These are phyloP conservation scores for Pissodes strobi DNA, from an alignment of 1,140 invertebrate genomes.

Conservation along the genomic window DNA sequence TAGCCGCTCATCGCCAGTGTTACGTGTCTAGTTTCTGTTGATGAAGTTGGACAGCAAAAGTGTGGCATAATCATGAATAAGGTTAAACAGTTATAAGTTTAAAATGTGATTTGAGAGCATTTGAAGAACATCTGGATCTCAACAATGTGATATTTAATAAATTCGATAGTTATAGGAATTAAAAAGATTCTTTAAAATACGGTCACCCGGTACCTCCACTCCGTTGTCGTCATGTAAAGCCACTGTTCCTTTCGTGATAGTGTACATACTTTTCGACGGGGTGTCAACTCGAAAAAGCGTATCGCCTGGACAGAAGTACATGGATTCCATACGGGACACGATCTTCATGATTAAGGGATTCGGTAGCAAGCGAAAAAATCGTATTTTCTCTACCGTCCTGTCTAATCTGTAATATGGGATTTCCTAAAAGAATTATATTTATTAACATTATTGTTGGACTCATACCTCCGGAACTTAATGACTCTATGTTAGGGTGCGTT, in stretches of 20 bases:
- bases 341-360: background rate
- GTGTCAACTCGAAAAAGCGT: background rate
- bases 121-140: no score
- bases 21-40: no score
- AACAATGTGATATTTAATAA: background rate
- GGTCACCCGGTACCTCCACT: slow-evolving; percentile 12
- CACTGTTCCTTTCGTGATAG: background rate
- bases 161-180: background rate
- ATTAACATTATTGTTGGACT: no score
- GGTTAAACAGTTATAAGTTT: no score
- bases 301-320: slow-evolving; percentile 11
- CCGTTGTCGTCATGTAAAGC: slow-evolving; percentile 5
- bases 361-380: background rate
- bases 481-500: no score
- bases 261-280: background rate
- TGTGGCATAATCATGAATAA: no score
- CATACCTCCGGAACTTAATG: no score
- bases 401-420: slow-evolving; percentile 7
- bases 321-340: background rate
- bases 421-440: background rate
- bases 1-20: no score
- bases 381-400: slow-evolving; percentile 1
- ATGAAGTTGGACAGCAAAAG: no score
- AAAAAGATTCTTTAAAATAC: slow-evolving; percentile 3
- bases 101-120: no score